phyloP scores from a whole-genome alignment of 2,113 vertebrate species.

The Calidris pugnax region DNA sequence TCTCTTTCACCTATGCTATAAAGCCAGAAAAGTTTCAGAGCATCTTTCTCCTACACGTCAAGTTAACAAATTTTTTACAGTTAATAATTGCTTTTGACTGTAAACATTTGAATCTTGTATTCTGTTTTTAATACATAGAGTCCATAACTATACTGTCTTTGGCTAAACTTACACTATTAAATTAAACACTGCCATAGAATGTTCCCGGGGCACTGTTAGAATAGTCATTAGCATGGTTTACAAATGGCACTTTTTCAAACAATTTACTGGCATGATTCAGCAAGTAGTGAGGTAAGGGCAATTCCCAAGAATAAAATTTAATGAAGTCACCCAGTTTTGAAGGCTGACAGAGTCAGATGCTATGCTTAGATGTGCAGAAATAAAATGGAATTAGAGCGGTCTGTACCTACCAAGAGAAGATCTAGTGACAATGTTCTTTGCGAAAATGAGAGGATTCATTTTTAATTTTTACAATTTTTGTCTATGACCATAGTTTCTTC shows the following conservation, averaged over 20 bases:
- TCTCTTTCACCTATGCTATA: not conserved
- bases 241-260: fast-evolving
- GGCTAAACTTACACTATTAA: not conserved
- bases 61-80: not conserved
- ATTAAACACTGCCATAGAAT: not conserved
- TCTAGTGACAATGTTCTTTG: not conserved
- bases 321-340: not conserved
- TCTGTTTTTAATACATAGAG: not conserved
- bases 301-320: not conserved
- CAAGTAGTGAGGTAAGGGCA: not conserved
- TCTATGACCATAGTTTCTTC: not conserved
- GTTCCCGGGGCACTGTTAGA: not conserved
- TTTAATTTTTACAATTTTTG: not conserved
- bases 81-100: not conserved
- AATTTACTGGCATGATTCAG: not conserved
- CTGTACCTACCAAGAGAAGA: not conserved
- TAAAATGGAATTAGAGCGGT: not conserved
- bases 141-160: not conserved
- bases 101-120: not conserved
- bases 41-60: not conserved
- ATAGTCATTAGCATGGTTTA: not conserved
- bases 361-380: not conserved
- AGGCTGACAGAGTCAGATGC: not conserved
- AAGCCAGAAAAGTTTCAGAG: not conserved
- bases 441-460: not conserved